phyloP scores from a whole-genome alignment of 2,797 vertebrate genomes.

The Sebastes goodei region DNA sequence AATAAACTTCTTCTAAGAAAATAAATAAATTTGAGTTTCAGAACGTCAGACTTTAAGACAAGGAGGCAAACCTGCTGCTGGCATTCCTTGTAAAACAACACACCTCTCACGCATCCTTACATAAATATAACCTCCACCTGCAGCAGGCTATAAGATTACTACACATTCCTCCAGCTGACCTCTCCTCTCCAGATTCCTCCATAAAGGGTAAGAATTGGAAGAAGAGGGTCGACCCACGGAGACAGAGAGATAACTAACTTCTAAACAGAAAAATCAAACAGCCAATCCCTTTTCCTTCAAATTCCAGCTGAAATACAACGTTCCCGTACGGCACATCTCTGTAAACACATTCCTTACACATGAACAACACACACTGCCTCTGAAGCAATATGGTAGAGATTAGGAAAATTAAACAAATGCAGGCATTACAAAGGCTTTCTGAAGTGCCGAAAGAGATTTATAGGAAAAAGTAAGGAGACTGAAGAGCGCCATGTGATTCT shows the following conservation, averaged over 20 bases:
- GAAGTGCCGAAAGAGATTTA: background rate
- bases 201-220: background rate
- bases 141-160: background rate
- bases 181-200: conserved; percentile 2
- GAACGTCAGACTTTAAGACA: background rate
- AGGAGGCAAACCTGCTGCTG: background rate
- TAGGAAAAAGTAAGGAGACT: too few relatives aligned
- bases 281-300: background rate
- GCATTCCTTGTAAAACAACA: background rate
- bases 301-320: background rate
- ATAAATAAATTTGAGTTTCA: background rate
- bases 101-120: background rate
- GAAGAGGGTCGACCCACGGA: background rate
- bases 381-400: conserved; percentile 27
- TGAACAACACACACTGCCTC: background rate
- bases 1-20: background rate
- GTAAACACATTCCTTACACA: conserved; percentile 40
- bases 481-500: background rate
- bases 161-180: conserved; percentile 13
- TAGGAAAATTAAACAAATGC: conserved; percentile 6
- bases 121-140: conserved; percentile 7
- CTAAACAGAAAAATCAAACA: conserved; percentile 14
- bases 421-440: background rate
- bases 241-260: background rate
- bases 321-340: background rate